A percentile compares a stretch with the other conserved stretches of the same genome.
These are phyloP conservation scores for Stramonita haemastoma DNA, from an alignment of 2,888 invertebrate species.

Conservation along the genomic window DNA sequence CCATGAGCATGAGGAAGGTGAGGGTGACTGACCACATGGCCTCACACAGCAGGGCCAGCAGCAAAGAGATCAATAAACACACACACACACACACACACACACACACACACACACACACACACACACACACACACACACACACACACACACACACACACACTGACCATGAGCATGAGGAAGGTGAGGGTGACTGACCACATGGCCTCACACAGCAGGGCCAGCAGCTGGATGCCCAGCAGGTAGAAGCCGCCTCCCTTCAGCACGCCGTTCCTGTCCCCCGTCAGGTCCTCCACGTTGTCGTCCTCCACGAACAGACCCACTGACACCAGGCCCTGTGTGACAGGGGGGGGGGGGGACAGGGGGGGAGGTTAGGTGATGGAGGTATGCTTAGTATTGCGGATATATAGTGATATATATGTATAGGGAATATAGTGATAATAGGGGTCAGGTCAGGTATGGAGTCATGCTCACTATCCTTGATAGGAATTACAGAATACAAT, in stretches of 20 bases:
- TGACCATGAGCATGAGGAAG: conserved; percentile 85
- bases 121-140: not conserved
- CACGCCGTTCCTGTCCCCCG: conserved; percentile 80
- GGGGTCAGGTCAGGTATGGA: no score
- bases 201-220: conserved; percentile 85
- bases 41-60: not conserved
- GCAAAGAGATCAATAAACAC: not conserved
- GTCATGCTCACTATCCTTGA: no score
- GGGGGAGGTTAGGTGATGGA: no score
- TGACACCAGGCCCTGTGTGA: conserved; percentile 85
- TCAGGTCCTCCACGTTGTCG: conserved; percentile 86
- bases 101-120: conserved; percentile 19
- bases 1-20: no score
- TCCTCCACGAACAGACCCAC: conserved; percentile 93
- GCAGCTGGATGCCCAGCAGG: conserved; percentile 88
- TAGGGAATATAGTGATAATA: no score
- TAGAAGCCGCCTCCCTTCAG: conserved; percentile 89
- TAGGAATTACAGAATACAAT: no score
- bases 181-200: conserved; percentile 88
- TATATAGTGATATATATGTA: no score
- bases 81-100: not conserved
- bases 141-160: conserved; percentile 42
- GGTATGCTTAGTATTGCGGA: no score
- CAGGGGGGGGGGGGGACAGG: no score
- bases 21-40: not conserved